Conservation (phyloP, 2,113 vertebrate genomes). For the Probosciger aterrimus region DNA sequence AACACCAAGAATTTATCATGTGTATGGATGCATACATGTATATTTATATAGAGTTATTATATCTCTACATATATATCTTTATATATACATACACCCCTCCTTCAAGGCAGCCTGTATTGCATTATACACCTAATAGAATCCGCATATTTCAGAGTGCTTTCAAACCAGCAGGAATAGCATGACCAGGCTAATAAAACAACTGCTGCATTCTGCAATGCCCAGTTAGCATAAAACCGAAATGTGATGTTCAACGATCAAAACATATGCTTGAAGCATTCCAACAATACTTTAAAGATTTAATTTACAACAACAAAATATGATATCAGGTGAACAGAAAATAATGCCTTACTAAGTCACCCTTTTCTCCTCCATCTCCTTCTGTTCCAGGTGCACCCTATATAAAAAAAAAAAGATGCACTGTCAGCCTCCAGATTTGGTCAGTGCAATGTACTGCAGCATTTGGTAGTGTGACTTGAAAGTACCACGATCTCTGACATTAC, state of each 20-base stretch:
- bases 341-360: constrained; percentile 85
- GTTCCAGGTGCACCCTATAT: constrained; percentile 86
- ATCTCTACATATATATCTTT: no score
- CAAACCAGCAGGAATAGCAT: not conserved
- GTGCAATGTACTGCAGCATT: not conserved
- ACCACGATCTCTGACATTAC: not conserved
- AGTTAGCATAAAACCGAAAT: not conserved
- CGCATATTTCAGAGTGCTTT: not conserved
- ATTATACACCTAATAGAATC: not conserved
- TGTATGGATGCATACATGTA: not conserved
- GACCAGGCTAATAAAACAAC: not conserved
- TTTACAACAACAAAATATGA: not conserved
- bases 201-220: not conserved
- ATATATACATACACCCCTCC: not conserved
- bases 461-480: not conserved
- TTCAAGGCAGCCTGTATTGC: not conserved
- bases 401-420: constrained; percentile 17
- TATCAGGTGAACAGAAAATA: not conserved
- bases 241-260: not conserved
- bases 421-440: not conserved
- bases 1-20: not conserved
- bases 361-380: constrained; percentile 89
- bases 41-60: not conserved
- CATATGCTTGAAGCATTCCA: not conserved
- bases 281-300: not conserved